Evolutionary conservation across 2,797 vertebrate species (phyloP), one percentile per base, ranked within the genome.

Genomic region (Diplodus puntazzo): DNA sequence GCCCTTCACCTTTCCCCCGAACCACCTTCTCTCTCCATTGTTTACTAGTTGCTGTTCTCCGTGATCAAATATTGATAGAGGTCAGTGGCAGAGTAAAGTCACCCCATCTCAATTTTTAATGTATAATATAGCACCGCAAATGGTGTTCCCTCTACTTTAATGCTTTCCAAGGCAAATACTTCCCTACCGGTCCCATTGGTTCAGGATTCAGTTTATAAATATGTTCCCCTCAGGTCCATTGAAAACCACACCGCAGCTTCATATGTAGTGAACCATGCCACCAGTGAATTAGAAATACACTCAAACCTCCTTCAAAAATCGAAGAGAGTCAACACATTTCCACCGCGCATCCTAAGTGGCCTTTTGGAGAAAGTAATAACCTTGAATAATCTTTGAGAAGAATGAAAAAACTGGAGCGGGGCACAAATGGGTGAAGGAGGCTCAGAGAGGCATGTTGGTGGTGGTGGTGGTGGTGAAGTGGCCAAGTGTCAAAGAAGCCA

Each of bases 41-140:
- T 93, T 94, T 93, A 92, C 90, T 87, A 87, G 89, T 87, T 89
- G 80, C 85, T 80, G 70, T 90, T 92, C 84, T 18, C 84, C 2
- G 62, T 45, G 0, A 91, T 94, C 73, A 88, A 93, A 86, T 94
- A 93, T 94, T 93, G 74, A 94, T 90, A 82, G 85, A 85, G 91
- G 92, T 92, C 89, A 92, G 85, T 21, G 57, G 72, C 74, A 73
- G 87, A 91, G 85, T 79, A 88, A 84, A 90, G 90, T 87, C 85
- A 69, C 86, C 90, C 86, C 82, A 80, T 90, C 88, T 94, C 89
- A 91, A 92, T 94, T 88, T 94, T 93, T 95, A 89, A 94, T 93
- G 85, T 92, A 93, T 92, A 92, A 94, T 93, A 93, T 91, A 88
- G 84, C 80, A 73, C 76, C n/a, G 8, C 80, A 91, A 91, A 91